Evolutionary conservation across 2,113 vertebrate species (phyloP).

Genomic region (Cryptoleucopteryx plumbea): DNA sequence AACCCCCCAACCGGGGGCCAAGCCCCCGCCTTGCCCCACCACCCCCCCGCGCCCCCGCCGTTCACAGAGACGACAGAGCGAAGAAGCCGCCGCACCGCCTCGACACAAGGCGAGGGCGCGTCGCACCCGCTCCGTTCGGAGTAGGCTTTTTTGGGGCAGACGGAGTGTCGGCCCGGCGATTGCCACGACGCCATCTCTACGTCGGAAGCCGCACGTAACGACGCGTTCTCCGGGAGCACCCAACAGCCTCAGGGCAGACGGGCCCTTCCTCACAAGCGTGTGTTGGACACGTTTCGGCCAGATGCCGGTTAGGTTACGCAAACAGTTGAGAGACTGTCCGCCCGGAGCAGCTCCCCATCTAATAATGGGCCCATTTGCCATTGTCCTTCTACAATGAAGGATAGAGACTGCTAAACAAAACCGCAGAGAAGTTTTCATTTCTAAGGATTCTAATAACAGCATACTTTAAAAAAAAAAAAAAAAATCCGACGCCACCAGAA

Average conservation of each 20-base stretch:
- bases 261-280: accelerated
- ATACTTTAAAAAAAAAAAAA: too few relatives aligned
- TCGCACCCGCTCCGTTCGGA: accelerated
- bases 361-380: accelerated
- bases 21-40: too few relatives aligned
- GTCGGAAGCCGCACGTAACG: accelerated
- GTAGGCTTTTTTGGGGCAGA: accelerated
- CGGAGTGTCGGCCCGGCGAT: accelerated
- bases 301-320: neutral
- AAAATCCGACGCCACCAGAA: accelerated
- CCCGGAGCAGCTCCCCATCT: neutral
- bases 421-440: neutral
- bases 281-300: neutral
- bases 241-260: accelerated
- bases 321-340: neutral
- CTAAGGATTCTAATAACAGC: neutral
- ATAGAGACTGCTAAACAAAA: neutral
- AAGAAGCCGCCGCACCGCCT: neutral
- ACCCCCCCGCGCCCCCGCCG: too few relatives aligned
- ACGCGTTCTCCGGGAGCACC: neutral
- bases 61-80: accelerated
- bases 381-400: too few relatives aligned
- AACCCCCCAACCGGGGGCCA: too few relatives aligned
- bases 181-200: accelerated
- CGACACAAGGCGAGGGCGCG: accelerated